Conservation (phyloP, 2,888 invertebrate genomes). For the Aphrophora alni region DNA sequence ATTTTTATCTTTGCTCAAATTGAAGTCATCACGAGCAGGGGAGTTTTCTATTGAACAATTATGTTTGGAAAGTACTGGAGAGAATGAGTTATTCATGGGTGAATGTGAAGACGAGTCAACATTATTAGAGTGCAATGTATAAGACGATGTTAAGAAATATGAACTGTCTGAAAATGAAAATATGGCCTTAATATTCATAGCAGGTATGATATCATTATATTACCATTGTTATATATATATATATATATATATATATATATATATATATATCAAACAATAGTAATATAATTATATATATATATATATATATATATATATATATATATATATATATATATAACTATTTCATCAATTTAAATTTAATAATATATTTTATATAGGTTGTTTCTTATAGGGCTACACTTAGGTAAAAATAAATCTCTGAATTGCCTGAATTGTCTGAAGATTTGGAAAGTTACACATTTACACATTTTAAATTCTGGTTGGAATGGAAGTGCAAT, state of each 20-base stretch:
- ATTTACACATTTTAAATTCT: neutral
- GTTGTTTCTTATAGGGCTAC: constrained; percentile 5
- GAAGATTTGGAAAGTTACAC: constrained; percentile 11
- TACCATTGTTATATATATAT: too few relatives aligned
- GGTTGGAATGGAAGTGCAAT: neutral
- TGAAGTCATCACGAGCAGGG: constrained; percentile 20
- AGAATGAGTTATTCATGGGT: constrained; percentile 15
- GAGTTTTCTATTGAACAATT: constrained; percentile 18
- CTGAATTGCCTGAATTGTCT: neutral
- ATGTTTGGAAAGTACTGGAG: constrained; percentile 15
- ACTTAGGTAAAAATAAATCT: neutral
- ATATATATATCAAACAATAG: too few relatives aligned
- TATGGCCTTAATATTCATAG: constrained; percentile 20
- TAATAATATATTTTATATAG: too few relatives aligned
- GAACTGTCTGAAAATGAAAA: constrained; percentile 21
- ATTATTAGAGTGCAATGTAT: constrained; percentile 14
- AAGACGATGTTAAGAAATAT: constrained; percentile 23
- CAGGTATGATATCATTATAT: constrained; percentile 22
- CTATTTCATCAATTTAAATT: too few relatives aligned
- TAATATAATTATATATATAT: too few relatives aligned
- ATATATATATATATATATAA: too few relatives aligned
- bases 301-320: too few relatives aligned
- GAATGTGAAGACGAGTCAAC: constrained; percentile 16
- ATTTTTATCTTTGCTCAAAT: constrained; percentile 19
- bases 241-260: too few relatives aligned